Evolutionary conservation across 2,797 vertebrate species (phyloP), one percentile per base, ranked within the genome.

Genomic region (Falco berigora): DNA sequence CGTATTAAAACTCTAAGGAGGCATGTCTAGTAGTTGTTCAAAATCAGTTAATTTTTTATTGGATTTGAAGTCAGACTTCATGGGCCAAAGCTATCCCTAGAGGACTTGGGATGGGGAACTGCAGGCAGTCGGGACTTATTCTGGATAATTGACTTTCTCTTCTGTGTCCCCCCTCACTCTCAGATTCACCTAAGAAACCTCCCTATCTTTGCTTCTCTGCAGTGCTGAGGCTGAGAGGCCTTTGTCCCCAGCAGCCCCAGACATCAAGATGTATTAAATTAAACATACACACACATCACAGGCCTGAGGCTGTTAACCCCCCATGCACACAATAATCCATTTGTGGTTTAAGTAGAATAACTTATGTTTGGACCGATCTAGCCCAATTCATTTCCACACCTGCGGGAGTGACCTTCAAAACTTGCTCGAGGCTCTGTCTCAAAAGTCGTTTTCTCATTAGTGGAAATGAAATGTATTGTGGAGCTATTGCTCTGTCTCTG

Each of bases 351-450:
- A 79, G 56, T n/a, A 86, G 90, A 59, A 69, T 25, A 64, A 53
- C 67, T 80, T 56, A 28, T 2, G 75, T 62, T 27, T 74, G 82
- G 78, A 78, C 63, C 75, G 86, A 9, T 86, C 38, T 32, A 13
- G 90, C 64, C 90, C 88, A 40, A 73, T 38, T 88, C 89, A 58
- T 94, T 88, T 49, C 79, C 93, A 86, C 88, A 73, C 86, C 93
- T 95, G 95, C 19, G 11, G 94, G 71, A 89, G 53, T 46, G 92
- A 96, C 93, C 92, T 95, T 69, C 96, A 74, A 53, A 40, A 75
- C 77, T 78, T 61, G 96, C 97, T 87, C 9, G 52, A 64, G 92
- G 95, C 96, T 93, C 77, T 82, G 91, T 58, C 91, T 80, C 82
- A 9, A 36, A 66, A 85, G 92, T 49, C 53, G 2, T 90, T 87